These are phyloP conservation scores for Mastigias papua DNA, from an alignment of 30 jellyfish, hydroid and myxozoan species.

Conservation along the genomic window DNA sequence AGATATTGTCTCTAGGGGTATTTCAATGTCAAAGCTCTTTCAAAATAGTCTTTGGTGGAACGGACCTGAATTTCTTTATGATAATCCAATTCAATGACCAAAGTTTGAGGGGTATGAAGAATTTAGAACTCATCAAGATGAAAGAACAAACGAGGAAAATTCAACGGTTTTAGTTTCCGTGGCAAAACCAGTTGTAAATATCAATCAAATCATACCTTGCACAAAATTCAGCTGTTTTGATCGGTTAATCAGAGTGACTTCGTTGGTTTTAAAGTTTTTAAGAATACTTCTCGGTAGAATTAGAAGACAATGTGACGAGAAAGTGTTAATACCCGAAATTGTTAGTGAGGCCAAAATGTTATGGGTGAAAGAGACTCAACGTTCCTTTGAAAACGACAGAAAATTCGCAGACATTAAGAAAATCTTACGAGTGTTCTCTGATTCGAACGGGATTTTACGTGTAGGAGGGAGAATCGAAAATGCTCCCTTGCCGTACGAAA, in stretches of 20 bases:
- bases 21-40: not conserved
- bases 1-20: not conserved
- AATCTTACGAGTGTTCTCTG: not conserved
- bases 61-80: not conserved
- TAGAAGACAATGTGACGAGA: not conserved
- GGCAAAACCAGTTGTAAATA: not conserved
- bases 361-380: not conserved
- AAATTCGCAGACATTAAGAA: not conserved
- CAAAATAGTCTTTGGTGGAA: not conserved
- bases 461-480: not conserved
- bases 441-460: not conserved
- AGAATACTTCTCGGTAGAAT: not conserved
- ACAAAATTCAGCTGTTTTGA: not conserved
- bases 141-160: not conserved
- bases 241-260: not conserved
- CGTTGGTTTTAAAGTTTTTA: not conserved
- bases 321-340: not conserved
- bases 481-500: not conserved
- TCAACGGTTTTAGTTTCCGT: not conserved
- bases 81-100: not conserved
- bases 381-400: not conserved
- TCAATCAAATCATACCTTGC: not conserved
- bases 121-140: not conserved
- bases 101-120: not conserved
- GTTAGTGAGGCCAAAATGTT: not conserved